Base-by-base conservation (phyloP, 2,888 invertebrate species). In the Oxystoma pomonae region DNA sequence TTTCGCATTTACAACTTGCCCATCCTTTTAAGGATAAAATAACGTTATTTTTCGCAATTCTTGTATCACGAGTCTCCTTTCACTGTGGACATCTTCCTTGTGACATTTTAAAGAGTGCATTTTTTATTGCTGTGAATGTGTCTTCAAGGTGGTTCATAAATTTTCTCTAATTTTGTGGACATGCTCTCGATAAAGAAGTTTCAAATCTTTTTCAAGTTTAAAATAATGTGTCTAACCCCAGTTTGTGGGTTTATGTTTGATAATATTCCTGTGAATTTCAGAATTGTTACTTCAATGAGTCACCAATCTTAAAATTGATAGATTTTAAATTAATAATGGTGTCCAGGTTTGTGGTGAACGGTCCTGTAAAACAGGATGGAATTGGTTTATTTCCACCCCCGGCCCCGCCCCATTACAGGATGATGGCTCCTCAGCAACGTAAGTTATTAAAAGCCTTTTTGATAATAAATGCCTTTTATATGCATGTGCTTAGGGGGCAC, bases 291-390 rank as follows among this genome's bases (percentile, higher is more conserved):
- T 35, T 7, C 12, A 12, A 35, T 35, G 35, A 35, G 35, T 35
- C 35, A 35, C 35, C 3, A 35, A 35, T 35, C 12, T 35, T 35
- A 7, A 35, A 35, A 35, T 35, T 35, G 12, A 12, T 35, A 3
- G 12, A 35, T 3, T 35, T 35, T 7, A 35, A 35, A 7, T 7
- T 16, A 58, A 74, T 73, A 71, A 80, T 80, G 80, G 79, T 78
- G 69, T 80, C 80, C 65, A 76, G 80, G 70, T 80, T 77, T 71
- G 78, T 79, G 60, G 68, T 70, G 55, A 79, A 77, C 70, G 80
- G 78, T 62, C 78, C 79, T 58, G 77, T 80, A 64, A 80, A 81
- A 69, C 80, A 76, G 71, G 80, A 80, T 67, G 78, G 79, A 67
- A 74, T 80, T 65, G 79, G 79, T 69, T 68, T 80, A 65, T 67